These are phyloP conservation scores for Pampusana beccarii DNA, from an alignment of 2,113 vertebrate genomes.

Conservation along the genomic window DNA sequence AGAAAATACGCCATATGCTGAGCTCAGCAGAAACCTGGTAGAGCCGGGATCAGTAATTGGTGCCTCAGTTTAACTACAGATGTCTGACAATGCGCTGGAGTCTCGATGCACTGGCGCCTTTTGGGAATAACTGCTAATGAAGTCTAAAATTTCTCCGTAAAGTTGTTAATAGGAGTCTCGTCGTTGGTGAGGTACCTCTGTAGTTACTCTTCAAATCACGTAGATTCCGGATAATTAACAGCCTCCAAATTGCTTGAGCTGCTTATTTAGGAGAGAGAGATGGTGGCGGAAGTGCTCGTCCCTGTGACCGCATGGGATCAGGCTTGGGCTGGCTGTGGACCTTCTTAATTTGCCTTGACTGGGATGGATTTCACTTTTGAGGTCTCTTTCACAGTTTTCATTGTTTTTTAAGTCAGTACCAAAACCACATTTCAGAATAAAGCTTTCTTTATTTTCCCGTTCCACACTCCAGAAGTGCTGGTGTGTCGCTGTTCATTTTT, in stretches of 20 bases:
- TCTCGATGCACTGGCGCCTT: background rate
- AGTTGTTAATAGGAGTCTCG: background rate
- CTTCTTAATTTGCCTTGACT: background rate
- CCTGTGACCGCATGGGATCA: too few species aligned
- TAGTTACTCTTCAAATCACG: constrained; percentile 31
- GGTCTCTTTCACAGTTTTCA: background rate
- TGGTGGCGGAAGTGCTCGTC: background rate
- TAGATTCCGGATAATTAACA: constrained; percentile 17
- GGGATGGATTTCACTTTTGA: background rate
- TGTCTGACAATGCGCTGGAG: background rate
- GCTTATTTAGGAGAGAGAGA: background rate
- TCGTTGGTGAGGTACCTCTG: background rate
- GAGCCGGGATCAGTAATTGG: background rate
- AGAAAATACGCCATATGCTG: rapidly evolving
- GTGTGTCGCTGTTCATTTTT: background rate
- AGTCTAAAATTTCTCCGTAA: background rate
- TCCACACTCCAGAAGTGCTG: background rate
- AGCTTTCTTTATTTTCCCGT: background rate
- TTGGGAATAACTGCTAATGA: constrained; percentile 34
- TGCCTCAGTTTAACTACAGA: background rate
- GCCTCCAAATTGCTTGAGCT: background rate
- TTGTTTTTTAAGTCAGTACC: background rate
- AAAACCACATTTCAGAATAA: background rate
- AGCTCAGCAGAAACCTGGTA: background rate
- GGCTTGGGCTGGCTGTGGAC: background rate